Percentiles rank a stretch among this genome's conserved stretches.
These are phyloP conservation scores for Drosophila ironensis DNA, from an alignment of 1,140 invertebrate genomes.

Conservation along the genomic window DNA sequence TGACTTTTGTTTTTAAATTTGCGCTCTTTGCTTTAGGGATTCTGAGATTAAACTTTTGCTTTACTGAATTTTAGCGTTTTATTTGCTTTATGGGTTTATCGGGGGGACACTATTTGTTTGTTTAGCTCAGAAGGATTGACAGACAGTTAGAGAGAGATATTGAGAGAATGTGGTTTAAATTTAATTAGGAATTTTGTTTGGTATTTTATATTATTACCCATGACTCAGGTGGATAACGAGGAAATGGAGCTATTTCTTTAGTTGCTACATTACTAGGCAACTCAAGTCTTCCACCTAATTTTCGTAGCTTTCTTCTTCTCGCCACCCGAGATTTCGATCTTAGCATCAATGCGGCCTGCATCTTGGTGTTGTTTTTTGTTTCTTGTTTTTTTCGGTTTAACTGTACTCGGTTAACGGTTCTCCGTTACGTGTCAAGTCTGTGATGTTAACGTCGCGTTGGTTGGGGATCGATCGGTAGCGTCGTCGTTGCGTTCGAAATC, in stretches of 20 bases:
- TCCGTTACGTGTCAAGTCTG: slow-evolving; percentile 21
- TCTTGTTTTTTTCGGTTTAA: slow-evolving; percentile 48
- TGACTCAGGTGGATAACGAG: slow-evolving; percentile 90
- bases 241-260: slow-evolving; percentile 91
- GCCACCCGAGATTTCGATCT: slow-evolving; percentile 91
- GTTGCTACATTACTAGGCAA: slow-evolving; percentile 92
- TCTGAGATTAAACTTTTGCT: slow-evolving; percentile 39
- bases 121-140: slow-evolving; percentile 15
- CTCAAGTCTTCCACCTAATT: slow-evolving; percentile 87
- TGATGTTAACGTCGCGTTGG: slow-evolving; percentile 6
- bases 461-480: background rate
- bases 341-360: slow-evolving; percentile 95
- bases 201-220: slow-evolving; percentile 85
- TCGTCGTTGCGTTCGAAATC: slow-evolving; percentile 53
- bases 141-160: slow-evolving; percentile 44
- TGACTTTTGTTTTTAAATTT: slow-evolving; percentile 54
- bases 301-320: slow-evolving; percentile 88
- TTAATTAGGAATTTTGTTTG: slow-evolving; percentile 50
- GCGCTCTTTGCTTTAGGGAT: slow-evolving; percentile 54
- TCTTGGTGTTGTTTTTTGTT: slow-evolving; percentile 86
- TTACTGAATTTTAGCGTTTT: slow-evolving; percentile 27
- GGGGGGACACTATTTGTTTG: background rate
- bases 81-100: slow-evolving; percentile 38
- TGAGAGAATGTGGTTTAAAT: slow-evolving; percentile 66
- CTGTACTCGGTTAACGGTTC: slow-evolving; percentile 42